Percentiles rank a stretch among this genome's conserved stretches.
Evolutionary conservation across 1,140 invertebrate species (phyloP).

Genomic region (Penaeus indicus): DNA sequence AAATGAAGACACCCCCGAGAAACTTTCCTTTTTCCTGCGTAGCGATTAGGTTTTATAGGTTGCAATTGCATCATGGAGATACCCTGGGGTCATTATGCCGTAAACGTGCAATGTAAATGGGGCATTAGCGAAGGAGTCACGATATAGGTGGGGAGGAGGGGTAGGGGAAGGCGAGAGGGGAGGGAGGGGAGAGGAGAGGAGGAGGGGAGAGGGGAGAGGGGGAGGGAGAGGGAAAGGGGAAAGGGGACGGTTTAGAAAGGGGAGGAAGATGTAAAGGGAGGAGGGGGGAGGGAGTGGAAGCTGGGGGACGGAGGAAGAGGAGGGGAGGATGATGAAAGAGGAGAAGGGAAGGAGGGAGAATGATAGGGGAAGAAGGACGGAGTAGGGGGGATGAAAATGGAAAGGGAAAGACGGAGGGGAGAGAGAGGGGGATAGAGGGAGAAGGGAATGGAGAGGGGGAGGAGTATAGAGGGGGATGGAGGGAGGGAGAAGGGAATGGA

Average conservation of each 20-base stretch:
- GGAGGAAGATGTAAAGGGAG: not conserved
- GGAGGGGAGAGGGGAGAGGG: not conserved
- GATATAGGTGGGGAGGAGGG: not conserved
- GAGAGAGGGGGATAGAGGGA: no score
- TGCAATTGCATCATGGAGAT: not conserved
- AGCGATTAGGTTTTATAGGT: constrained; percentile 36
- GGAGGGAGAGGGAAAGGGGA: not conserved
- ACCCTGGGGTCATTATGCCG: not conserved
- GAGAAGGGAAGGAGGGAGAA: no score
- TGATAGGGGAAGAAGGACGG: no score
- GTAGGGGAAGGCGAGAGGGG: no score
- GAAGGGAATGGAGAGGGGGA: no score
- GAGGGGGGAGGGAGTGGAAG: not conserved
- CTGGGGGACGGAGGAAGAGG: no score
- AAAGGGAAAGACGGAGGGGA: no score
- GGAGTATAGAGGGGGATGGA: no score
- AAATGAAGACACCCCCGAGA: not conserved
- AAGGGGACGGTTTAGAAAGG: not conserved
- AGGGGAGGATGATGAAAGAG: no score
- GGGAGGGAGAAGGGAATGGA: no score
- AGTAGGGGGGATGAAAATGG: no score
- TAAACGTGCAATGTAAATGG: constrained; percentile 26
- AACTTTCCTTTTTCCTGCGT: constrained; percentile 19
- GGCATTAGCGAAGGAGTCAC: constrained; percentile 15
- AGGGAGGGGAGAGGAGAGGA: not conserved